A percentile compares a stretch with the other conserved stretches of the same genome.
phyloP scores from a whole-genome alignment of 1,140 invertebrate genomes.

The Pseudomyrmex concolor region DNA sequence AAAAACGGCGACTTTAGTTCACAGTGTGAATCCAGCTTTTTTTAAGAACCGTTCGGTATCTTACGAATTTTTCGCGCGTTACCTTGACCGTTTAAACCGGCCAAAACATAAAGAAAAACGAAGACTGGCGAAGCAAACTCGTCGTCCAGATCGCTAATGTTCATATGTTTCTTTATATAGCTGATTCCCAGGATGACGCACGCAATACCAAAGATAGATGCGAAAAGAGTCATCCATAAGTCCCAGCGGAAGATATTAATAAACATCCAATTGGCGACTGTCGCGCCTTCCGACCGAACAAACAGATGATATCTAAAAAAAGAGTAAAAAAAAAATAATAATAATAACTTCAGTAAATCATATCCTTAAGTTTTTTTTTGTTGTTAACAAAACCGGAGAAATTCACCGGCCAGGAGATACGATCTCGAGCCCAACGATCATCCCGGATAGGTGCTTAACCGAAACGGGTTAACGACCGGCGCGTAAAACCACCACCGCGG shows the following conservation, averaged over 20 bases:
- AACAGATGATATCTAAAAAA: slow-evolving; percentile 70
- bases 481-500: slow-evolving; percentile 20
- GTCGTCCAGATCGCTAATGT: slow-evolving; percentile 48
- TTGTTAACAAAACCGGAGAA: slow-evolving; percentile 14
- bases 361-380: background rate
- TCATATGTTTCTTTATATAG: slow-evolving; percentile 60
- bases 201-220: slow-evolving; percentile 49
- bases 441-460: slow-evolving; percentile 1
- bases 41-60: too few relatives aligned
- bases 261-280: slow-evolving; percentile 71
- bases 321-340: background rate
- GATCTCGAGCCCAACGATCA: background rate
- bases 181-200: slow-evolving; percentile 55
- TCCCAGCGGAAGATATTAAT: slow-evolving; percentile 65
- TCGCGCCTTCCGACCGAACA: slow-evolving; percentile 62
- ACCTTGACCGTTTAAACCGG: slow-evolving; percentile 74
- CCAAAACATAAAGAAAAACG: slow-evolving; percentile 68
- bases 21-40: too few relatives aligned
- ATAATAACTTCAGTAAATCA: background rate
- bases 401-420: slow-evolving; percentile 36
- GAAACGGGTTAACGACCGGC: slow-evolving; percentile 52
- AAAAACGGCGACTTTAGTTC: too few relatives aligned
- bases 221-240: slow-evolving; percentile 62
- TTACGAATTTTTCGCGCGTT: background rate
- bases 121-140: slow-evolving; percentile 69